Evolutionary conservation across 2,113 vertebrate genomes (phyloP), one percentile per base, ranked within the genome.

Genomic region (Thunnus thynnus): DNA sequence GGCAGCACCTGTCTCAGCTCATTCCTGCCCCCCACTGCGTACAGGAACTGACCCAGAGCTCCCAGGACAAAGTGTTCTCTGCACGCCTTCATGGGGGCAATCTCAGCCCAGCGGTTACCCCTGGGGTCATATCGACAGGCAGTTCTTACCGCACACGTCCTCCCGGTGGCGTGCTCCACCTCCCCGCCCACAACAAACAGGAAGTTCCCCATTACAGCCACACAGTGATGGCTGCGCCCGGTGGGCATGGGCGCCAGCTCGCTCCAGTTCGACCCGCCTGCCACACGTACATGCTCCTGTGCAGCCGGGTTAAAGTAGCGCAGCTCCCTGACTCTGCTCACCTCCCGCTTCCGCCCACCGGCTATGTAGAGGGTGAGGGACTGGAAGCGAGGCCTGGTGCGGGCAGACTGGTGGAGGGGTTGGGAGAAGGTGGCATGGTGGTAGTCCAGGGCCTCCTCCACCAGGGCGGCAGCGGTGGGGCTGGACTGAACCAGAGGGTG

Each of bases 121-220:
- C 98, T 96, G 11, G 97, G 97, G 91, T 99, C 97, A 0, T 98
- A 99, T 0, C 98, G 96, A 63, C 98, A 99, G 3, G 97, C 97
- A 3, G 96, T 97, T 76, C 97, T 94, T 72, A 99, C 97, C 0
- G 98, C 98, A 22, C 98, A 98, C 0, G 95, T 97, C 86, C 97
- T 96, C 16, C 98, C 97, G 0, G 95, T 97, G 76, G 95, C 88
- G 5, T 99, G 97, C 88, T 99, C 97, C 12, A 96, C 97, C 83
- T 99, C 98, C 1, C 98, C 98, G 0, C 98, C 98, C 0, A 97
- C 98, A 0, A 98, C 98, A 60, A 99, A 99, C 16, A 99, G 93
- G 41, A 99, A 99, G 92, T 97, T 95, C 20, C 98, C 98, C 97
- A 99, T 97, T 62, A 98, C 96, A 0, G 98, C 97, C n/a, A 98